Conservation (phyloP, 2,113 vertebrate species). For the Carlito syrichta region DNA sequence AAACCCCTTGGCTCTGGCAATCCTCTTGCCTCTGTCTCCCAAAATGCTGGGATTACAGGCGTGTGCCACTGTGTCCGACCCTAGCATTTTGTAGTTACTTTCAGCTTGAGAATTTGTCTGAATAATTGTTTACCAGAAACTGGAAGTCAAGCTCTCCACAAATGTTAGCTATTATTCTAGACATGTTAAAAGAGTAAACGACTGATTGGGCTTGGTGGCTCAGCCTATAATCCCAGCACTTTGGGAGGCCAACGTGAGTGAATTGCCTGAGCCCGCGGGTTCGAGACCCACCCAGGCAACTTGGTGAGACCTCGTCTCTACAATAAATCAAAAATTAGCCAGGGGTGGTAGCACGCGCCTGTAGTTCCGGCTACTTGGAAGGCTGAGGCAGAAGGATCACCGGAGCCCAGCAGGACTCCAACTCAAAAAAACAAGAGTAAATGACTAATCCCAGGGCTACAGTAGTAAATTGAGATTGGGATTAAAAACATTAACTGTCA, state of each 20-base stretch:
- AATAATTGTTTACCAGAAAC: not conserved
- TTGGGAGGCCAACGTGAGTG: not conserved
- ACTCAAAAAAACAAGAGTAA: no score
- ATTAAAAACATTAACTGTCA: not conserved
- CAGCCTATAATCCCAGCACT: not conserved
- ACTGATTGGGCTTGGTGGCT: rapidly evolving
- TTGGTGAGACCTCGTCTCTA: not conserved
- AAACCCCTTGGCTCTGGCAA: no score
- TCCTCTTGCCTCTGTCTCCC: no score
- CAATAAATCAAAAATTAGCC: not conserved
- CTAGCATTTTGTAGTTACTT: not conserved
- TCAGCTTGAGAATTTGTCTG: not conserved
- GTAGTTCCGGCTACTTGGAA: not conserved
- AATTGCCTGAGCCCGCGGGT: not conserved
- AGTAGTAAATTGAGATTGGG: no score
- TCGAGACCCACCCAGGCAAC: not conserved
- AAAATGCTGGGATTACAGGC: no score
- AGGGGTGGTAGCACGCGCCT: not conserved
- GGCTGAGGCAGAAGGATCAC: not conserved
- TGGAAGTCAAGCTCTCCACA: not conserved
- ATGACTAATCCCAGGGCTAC: no score
- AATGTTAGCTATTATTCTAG: not conserved
- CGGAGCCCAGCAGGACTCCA: not conserved
- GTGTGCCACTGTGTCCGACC: no score
- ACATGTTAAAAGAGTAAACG: not conserved